These are phyloP conservation scores for Clamator glandarius DNA, from an alignment of 2,797 vertebrate genomes.

Conservation along the genomic window DNA sequence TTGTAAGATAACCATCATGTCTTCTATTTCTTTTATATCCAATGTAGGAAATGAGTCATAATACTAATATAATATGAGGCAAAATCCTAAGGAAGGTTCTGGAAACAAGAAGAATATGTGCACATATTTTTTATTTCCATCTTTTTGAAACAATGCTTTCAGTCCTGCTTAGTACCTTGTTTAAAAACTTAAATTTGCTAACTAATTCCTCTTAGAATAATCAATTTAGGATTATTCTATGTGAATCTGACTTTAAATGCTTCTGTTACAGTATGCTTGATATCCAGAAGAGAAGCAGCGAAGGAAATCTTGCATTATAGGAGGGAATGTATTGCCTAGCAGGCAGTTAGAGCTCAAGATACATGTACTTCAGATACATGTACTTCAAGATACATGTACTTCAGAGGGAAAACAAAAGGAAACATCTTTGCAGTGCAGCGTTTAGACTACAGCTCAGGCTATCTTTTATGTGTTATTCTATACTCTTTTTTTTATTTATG, in stretches of 20 bases:
- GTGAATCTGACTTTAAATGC: not conserved
- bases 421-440: not conserved
- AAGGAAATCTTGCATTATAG: not conserved
- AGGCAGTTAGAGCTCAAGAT: not conserved
- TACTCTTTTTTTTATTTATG: not conserved
- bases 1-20: not conserved
- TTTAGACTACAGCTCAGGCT: not conserved
- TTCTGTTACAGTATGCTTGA: not conserved
- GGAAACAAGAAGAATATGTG: not conserved
- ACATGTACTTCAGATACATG: not conserved
- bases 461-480: not conserved
- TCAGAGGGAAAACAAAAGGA: not conserved
- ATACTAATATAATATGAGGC: not conserved
- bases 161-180: not conserved
- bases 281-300: not conserved
- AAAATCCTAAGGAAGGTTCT: not conserved
- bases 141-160: not conserved
- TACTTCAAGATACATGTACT: no score
- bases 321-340: not conserved
- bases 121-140: not conserved
- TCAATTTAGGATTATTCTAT: not conserved
- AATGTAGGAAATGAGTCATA: not conserved
- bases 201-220: not conserved
- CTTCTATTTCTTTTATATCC: not conserved
- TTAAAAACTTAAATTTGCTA: not conserved